Base-by-base conservation (phyloP, 2,113 vertebrate species). In the Platanista minor region DNA sequence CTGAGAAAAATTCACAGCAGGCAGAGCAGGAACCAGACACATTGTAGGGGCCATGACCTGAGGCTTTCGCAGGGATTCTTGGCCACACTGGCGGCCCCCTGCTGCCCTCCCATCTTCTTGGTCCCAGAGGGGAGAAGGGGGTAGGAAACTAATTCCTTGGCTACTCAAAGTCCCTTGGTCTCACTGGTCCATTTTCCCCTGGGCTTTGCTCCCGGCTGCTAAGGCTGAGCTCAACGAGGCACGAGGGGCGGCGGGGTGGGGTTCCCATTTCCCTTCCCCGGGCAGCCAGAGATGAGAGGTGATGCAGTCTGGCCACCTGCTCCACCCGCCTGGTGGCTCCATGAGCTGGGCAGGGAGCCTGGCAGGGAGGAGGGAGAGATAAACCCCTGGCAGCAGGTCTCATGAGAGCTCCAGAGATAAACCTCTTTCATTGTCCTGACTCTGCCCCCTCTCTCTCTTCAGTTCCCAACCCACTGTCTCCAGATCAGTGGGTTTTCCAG, bases 321-420 rank as follows among this genome's bases (percentile, higher is more conserved):
- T 66, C 52, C 27, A 6, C 52, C 0, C 39, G 1, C 33, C n/a
- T 33, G 17, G 36, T 14, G 69, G 54, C 36, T 39, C 67, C 9
- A 4, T 25, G 57, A 31, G 43, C 62, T 0, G 12, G 59, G 36
- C 27, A 78, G 57, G 84, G 82, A 94, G 31, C 84, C 5, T 20
- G 31, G 49, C 36, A 72, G 49, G 41, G 62, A 61, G 75, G 91
- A 94, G 92, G 20, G 95, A 95, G 62, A 97, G 95, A 39, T 4
- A 92, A 97, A 96, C 72, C 57, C 82, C 52, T 43, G 75, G 92
- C 83, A 72, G 49, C 83, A 10, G 77, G 17, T 57, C 21, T 3
- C 4, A 17, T 25, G 66, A 93, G 93, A 74, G 39, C 12, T n/a
- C 64, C 3, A 1, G 13, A 18, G 20, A 57, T 4, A 33, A 62